Evolutionary conservation across 2,113 vertebrate species (phyloP).

Genomic region (Pseudopodoces humilis): DNA sequence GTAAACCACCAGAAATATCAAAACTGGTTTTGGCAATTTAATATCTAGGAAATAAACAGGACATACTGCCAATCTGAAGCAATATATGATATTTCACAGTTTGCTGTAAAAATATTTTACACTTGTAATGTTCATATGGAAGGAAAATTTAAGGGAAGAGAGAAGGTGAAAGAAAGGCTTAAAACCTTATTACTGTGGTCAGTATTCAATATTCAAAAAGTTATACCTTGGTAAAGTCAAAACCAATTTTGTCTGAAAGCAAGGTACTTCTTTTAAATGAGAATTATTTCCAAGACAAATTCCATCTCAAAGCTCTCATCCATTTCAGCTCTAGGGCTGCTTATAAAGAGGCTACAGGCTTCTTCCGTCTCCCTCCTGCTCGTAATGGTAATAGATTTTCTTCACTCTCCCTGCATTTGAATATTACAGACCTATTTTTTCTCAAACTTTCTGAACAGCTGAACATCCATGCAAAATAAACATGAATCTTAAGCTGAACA

Average conservation of each 20-base stretch:
- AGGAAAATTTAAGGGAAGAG: not conserved
- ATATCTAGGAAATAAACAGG: not conserved
- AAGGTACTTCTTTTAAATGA: not conserved
- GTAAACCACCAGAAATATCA: not conserved
- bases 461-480: not conserved
- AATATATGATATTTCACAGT: not conserved
- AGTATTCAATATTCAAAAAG: not conserved
- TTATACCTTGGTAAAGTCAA: not conserved
- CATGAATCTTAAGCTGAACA: not conserved
- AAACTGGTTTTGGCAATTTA: not conserved
- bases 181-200: not conserved
- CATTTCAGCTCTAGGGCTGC: not conserved
- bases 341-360: not conserved
- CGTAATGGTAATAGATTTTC: not conserved
- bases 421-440: not conserved
- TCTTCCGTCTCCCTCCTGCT: not conserved
- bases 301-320: not conserved
- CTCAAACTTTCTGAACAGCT: not conserved
- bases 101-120: not conserved
- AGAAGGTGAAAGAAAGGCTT: not conserved
- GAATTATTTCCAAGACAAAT: constrained; percentile 22
- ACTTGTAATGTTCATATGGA: not conserved
- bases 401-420: not conserved
- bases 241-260: constrained; percentile 17
- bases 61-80: not conserved